Evolutionary conservation across 1,140 invertebrate genomes (phyloP).

Genomic region (Drosophila subobscura): DNA sequence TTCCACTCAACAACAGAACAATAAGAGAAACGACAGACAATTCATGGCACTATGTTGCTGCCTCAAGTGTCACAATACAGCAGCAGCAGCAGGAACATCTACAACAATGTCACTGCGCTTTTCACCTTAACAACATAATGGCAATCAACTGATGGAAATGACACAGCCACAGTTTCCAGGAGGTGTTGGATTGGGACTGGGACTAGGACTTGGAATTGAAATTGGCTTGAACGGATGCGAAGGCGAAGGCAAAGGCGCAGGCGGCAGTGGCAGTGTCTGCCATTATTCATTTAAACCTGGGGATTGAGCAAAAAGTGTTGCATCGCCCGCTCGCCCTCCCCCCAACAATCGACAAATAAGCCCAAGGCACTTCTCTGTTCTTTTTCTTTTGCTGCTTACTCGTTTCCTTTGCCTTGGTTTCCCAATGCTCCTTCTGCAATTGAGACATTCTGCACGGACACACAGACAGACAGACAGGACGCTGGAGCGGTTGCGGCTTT

Average conservation of each 20-base stretch:
- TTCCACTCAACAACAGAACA: conserved; percentile 69
- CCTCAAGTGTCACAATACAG: conserved; percentile 18
- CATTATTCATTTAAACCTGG: conserved; percentile 75
- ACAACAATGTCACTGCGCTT: conserved; percentile 56
- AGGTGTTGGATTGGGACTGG: conserved; percentile 27
- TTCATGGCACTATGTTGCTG: conserved; percentile 30
- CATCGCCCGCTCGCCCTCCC: conserved; percentile 21
- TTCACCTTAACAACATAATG: conserved; percentile 76
- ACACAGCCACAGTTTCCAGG: conserved; percentile 43
- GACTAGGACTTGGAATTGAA: conserved; percentile 34
- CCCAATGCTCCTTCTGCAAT: conserved; percentile 19
- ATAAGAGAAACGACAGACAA: conserved; percentile 30
- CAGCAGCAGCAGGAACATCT: neutral
- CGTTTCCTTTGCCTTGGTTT: conserved; percentile 6
- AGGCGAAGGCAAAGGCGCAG: no score
- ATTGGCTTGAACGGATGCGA: conserved; percentile 29
- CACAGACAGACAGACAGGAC: conserved; percentile 23
- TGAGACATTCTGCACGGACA: conserved; percentile 25
- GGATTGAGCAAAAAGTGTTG: conserved; percentile 64
- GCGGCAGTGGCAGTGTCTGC: conserved; percentile 13
- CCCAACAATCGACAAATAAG: conserved; percentile 47
- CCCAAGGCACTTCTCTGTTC: conserved; percentile 28
- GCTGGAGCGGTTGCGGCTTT: conserved; percentile 34
- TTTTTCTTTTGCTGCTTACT: neutral
- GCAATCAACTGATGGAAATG: conserved; percentile 74